These are phyloP conservation scores for Natator depressus DNA, from an alignment of 2,113 vertebrate genomes.

Conservation along the genomic window DNA sequence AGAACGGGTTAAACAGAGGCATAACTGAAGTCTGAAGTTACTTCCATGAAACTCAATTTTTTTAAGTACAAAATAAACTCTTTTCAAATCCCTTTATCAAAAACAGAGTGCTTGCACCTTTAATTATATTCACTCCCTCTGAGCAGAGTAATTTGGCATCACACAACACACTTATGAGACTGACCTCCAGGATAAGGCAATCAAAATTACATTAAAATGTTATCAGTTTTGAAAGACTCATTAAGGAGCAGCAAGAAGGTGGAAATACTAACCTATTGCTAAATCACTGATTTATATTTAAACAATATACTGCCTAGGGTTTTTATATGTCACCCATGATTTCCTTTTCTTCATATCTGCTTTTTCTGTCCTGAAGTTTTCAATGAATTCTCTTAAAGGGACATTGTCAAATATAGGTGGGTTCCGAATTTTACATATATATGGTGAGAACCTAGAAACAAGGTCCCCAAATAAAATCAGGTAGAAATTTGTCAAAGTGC, in stretches of 20 bases:
- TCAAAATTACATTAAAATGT: constrained; percentile 44
- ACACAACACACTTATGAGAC: constrained; percentile 34
- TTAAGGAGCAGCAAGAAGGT: constrained; percentile 8
- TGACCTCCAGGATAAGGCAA: constrained; percentile 58
- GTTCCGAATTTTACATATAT: background rate
- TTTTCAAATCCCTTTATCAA: constrained; percentile 43
- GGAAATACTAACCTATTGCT: constrained; percentile 56
- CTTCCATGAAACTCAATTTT: constrained; percentile 39
- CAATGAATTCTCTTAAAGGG: constrained; percentile 25
- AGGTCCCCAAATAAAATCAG: background rate
- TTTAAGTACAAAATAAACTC: constrained; percentile 50
- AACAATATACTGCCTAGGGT: constrained; percentile 4
- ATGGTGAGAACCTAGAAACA: background rate
- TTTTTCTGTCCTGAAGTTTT: constrained; percentile 27
- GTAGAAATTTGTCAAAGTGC: background rate
- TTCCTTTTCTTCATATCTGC: constrained; percentile 34
- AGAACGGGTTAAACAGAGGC: constrained; percentile 38
- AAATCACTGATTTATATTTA: constrained; percentile 48
- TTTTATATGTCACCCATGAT: constrained; percentile 37
- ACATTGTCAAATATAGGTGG: background rate
- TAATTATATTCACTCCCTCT: constrained; percentile 53
- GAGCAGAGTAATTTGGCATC: constrained; percentile 55
- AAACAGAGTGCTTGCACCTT: constrained; percentile 1
- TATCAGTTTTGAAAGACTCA: constrained; percentile 45
- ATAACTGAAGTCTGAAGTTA: background rate